Conservation (phyloP, 2,888 invertebrate species). For the Allophyes oxyacanthae region DNA sequence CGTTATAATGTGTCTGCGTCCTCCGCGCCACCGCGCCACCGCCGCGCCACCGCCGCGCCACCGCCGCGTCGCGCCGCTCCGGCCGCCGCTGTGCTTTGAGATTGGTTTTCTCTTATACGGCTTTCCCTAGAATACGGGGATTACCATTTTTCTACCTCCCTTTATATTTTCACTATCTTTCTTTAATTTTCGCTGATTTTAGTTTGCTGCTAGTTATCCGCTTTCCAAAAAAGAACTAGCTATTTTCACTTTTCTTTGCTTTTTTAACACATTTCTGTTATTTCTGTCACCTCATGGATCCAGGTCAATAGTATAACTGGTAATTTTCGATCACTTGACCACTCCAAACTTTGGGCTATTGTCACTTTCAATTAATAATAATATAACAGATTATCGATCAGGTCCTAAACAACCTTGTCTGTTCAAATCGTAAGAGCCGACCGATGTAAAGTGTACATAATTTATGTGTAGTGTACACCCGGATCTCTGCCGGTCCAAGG, state of each 20-base stretch:
- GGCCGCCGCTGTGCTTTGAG: conserved; percentile 7
- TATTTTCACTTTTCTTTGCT: no score
- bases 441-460: conserved; percentile 10
- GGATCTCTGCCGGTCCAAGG: conserved; percentile 1
- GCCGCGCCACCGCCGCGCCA: neutral
- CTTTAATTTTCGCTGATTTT: conserved; percentile 6
- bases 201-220: conserved; percentile 7
- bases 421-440: neutral
- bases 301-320: no score
- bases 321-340: no score
- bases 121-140: conserved; percentile 31
- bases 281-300: no score
- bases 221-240: no score
- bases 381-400: neutral
- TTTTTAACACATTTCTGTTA: no score
- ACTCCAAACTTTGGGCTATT: no score
- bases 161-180: conserved; percentile 31
- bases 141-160: conserved; percentile 38
- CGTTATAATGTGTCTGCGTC: conserved; percentile 23
- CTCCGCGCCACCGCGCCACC: neutral
- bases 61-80: no score
- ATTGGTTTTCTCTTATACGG: conserved; percentile 48
- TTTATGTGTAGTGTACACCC: conserved; percentile 1
- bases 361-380: no score
- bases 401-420: neutral